Percentiles rank a stretch among this genome's conserved stretches.
Conservation (phyloP, 2,797 vertebrate genomes). For the Pelochelys cantorii region DNA sequence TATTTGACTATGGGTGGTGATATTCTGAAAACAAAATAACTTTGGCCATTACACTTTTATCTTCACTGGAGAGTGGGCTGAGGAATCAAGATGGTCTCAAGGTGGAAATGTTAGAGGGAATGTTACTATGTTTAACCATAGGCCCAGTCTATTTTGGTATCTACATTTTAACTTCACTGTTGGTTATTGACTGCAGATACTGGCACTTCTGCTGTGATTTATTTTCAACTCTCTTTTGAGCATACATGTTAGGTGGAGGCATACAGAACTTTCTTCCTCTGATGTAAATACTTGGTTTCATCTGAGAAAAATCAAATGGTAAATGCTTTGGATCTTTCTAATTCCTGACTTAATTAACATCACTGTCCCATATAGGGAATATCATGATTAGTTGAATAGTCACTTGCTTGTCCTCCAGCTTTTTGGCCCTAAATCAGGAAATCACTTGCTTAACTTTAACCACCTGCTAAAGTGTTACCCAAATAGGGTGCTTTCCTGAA, state of each 20-base stretch:
- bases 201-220: not conserved
- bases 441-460: not conserved
- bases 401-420: not conserved
- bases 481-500: conserved; percentile 9
- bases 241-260: not conserved
- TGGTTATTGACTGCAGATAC: not conserved
- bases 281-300: conserved; percentile 2
- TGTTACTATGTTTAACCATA: not conserved
- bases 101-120: conserved; percentile 11
- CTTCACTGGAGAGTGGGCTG: conserved; percentile 2
- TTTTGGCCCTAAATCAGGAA: not conserved
- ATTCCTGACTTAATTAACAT: not conserved
- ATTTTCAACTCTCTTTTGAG: conserved; percentile 7
- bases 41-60: not conserved
- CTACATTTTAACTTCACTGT: conserved; percentile 11
- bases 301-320: not conserved
- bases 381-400: not conserved
- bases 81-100: conserved; percentile 29
- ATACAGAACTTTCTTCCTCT: not conserved
- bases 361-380: not conserved
- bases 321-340: not conserved
- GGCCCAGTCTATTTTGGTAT: conserved; percentile 10
- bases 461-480: not conserved
- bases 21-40: conserved; percentile 34
- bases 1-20: not conserved